A percentile compares a stretch with the other conserved stretches of the same genome.
These are phyloP conservation scores for Halcyon leucocephala DNA, from an alignment of 2,797 vertebrate species.

Conservation along the genomic window DNA sequence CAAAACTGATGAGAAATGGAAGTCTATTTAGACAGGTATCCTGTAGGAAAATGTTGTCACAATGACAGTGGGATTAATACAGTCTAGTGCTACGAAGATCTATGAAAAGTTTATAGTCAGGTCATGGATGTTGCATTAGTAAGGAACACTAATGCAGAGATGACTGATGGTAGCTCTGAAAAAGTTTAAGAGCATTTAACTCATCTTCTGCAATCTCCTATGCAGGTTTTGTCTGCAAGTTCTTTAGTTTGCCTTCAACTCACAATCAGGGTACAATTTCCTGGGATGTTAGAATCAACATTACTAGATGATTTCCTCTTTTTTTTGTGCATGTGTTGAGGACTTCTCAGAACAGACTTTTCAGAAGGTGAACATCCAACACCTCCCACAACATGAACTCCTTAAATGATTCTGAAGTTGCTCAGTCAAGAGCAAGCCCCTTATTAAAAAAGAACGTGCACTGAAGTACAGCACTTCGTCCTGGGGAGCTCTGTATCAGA, in stretches of 20 bases:
- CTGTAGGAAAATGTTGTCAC: not conserved
- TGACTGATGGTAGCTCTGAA: not conserved
- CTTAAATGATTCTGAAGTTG: not conserved
- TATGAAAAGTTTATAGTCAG: not conserved
- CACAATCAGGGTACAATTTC: not conserved
- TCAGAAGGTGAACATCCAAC: not conserved
- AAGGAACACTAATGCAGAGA: not conserved
- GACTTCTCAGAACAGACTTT: not conserved
- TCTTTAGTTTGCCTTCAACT: not conserved
- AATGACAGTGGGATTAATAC: not conserved
- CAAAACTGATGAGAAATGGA: not conserved
- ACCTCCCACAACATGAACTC: not conserved
- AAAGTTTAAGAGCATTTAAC: not conserved
- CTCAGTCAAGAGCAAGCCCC: not conserved
- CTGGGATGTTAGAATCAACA: not conserved
- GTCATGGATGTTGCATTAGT: not conserved
- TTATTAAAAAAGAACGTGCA: not conserved
- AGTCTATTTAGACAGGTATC: not conserved
- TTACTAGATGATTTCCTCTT: not conserved
- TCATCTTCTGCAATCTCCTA: not conserved
- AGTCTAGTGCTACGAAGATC: not conserved
- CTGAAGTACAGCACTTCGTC: not conserved
- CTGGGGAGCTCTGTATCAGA: not conserved
- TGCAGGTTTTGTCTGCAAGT: not conserved
- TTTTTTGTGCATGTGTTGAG: not conserved